Percentiles rank a stretch among this genome's conserved stretches.
These are phyloP conservation scores for Ypsolopha sequella DNA, from an alignment of 2,888 invertebrate species.

Conservation along the genomic window DNA sequence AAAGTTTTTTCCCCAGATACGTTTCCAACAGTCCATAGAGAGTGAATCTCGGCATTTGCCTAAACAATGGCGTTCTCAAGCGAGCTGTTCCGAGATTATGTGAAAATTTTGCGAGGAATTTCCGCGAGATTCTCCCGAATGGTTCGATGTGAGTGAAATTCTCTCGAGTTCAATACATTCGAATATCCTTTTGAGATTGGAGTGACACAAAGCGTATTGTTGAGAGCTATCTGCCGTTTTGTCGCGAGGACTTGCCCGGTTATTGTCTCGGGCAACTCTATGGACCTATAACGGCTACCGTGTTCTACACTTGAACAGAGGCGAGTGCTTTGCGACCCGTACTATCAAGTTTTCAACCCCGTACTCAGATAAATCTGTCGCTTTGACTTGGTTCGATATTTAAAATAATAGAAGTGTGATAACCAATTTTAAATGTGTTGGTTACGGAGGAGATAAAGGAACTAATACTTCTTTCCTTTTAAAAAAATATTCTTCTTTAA, in stretches of 20 bases:
- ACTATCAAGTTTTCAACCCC: no score
- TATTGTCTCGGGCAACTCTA: constrained; percentile 33
- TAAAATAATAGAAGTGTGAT: no score
- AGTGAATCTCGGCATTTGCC: constrained; percentile 28
- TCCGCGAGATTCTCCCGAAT: constrained; percentile 30
- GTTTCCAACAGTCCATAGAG: constrained; percentile 3
- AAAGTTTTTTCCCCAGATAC: constrained; percentile 1
- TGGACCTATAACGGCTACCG: constrained; percentile 13
- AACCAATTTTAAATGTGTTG: no score
- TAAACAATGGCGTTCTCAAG: constrained; percentile 33
- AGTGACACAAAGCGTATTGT: constrained; percentile 62
- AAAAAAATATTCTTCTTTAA: no score
- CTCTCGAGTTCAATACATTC: constrained; percentile 54
- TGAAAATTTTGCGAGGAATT: constrained; percentile 34
- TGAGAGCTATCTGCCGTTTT: constrained; percentile 47
- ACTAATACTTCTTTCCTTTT: no score
- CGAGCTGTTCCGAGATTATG: constrained; percentile 30
- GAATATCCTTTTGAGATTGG: constrained; percentile 60
- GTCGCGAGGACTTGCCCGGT: constrained; percentile 30
- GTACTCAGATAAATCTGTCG: no score
- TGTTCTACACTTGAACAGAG: constrained; percentile 2
- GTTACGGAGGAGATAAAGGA: no score
- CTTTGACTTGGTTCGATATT: no score
- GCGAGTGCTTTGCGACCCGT: not conserved
- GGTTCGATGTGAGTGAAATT: constrained; percentile 47